phyloP scores from a whole-genome alignment of 2,888 invertebrate genomes.

The Eristalis tenax region DNA sequence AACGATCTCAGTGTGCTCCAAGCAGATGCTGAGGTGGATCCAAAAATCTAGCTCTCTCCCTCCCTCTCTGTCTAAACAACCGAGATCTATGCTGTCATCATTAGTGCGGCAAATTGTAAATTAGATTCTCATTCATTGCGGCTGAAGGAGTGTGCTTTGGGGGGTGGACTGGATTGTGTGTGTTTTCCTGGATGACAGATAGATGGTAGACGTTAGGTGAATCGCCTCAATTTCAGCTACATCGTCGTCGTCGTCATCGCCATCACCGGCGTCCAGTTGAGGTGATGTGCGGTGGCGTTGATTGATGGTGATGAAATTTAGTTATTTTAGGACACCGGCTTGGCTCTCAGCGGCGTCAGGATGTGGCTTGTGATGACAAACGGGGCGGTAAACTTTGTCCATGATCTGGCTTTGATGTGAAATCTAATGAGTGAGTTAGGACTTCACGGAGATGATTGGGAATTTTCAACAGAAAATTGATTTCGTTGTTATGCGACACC shows the following conservation, averaged over 20 bases:
- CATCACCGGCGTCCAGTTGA: background rate
- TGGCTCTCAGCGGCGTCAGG: background rate
- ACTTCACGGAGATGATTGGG: background rate
- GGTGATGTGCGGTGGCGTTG: background rate
- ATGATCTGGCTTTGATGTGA: background rate
- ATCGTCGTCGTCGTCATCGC: background rate
- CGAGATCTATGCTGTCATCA: slow-evolving; percentile 54
- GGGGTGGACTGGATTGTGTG: background rate
- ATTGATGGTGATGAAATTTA: background rate
- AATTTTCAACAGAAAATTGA: background rate
- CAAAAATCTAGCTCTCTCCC: background rate
- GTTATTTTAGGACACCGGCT: background rate
- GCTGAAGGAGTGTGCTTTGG: background rate
- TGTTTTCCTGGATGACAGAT: background rate
- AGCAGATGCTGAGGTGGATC: slow-evolving; percentile 28
- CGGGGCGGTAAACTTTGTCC: background rate
- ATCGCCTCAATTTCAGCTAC: background rate
- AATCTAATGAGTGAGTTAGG: background rate
- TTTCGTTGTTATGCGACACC: background rate
- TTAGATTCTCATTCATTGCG: slow-evolving; percentile 55
- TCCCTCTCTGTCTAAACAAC: background rate
- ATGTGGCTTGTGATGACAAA: background rate
- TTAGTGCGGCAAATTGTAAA: slow-evolving; percentile 61
- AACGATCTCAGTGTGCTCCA: background rate
- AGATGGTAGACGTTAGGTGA: background rate